Evolutionary conservation across 2,113 vertebrate genomes (phyloP).

Genomic region (Hypomesus transpacificus): DNA sequence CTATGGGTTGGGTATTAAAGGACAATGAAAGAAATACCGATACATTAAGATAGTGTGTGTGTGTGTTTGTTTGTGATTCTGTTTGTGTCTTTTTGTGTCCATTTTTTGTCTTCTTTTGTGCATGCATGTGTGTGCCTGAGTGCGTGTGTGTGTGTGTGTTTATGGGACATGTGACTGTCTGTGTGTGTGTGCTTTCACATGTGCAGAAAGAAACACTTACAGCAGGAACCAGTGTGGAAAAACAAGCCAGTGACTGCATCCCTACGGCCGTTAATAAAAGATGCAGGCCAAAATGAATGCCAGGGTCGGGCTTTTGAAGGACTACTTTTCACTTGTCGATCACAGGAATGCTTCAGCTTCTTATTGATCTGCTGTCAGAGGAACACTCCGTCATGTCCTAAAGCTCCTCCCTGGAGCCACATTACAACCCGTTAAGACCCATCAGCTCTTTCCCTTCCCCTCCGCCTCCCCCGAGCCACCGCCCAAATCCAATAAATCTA

Average conservation of each 20-base stretch:
- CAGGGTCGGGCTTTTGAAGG: conserved; percentile 55
- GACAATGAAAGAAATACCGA: no score
- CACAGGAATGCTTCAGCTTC: conserved; percentile 56
- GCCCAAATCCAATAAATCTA: conserved; percentile 66
- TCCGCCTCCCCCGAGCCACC: conserved; percentile 31
- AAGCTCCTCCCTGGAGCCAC: conserved; percentile 58
- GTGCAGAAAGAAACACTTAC: not conserved
- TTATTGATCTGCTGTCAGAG: conserved; percentile 58
- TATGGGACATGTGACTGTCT: not conserved
- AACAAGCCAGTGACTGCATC: conserved; percentile 32
- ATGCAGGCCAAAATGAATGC: conserved; percentile 43
- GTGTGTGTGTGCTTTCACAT: conserved; percentile 20
- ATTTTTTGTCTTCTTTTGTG: not conserved
- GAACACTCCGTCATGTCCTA: conserved; percentile 52
- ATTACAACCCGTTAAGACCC: conserved; percentile 67
- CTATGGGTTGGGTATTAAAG: conserved; percentile 30
- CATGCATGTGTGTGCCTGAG: not conserved
- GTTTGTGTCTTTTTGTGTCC: not conserved
- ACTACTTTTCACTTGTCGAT: conserved; percentile 51
- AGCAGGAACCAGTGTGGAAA: conserved; percentile 31
- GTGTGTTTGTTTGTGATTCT: not conserved
- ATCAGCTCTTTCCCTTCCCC: conserved; percentile 62
- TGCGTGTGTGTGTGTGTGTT: not conserved
- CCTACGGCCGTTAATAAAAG: conserved; percentile 53
- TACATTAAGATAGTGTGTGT: not conserved